A percentile compares a stretch with the other conserved stretches of the same genome.
phyloP scores from a whole-genome alignment of 2,113 vertebrate species.

The Aleadryas rufinucha region DNA sequence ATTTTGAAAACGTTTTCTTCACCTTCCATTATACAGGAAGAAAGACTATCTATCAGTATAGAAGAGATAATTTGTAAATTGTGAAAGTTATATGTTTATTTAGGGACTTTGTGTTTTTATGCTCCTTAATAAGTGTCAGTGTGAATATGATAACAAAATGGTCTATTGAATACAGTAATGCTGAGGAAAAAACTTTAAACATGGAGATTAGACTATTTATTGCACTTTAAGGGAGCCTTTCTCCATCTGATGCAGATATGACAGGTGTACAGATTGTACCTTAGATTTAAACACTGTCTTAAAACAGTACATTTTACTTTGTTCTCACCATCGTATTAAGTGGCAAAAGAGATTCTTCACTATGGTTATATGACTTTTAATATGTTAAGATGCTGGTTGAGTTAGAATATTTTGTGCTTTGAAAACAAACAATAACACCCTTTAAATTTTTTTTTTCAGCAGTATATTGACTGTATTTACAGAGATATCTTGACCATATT shows the following conservation, averaged over 20 bases:
- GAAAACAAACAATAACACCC: background rate
- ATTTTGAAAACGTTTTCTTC: background rate
- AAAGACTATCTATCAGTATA: background rate
- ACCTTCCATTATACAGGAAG: background rate
- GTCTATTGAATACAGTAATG: background rate
- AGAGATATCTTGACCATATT: background rate
- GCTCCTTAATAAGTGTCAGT: background rate
- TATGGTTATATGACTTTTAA: background rate
- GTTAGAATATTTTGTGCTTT: background rate
- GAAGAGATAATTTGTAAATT: background rate
- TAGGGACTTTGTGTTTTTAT: background rate
- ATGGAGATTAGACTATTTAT: background rate
- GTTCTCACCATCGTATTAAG: background rate
- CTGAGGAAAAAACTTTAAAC: background rate
- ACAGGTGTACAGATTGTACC: background rate
- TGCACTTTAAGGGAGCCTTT: background rate
- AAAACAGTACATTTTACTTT: background rate
- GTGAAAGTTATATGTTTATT: background rate
- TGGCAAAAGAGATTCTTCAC: background rate
- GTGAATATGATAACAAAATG: background rate
- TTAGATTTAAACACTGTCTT: background rate
- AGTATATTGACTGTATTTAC: background rate
- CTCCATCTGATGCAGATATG: background rate
- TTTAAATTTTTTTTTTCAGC: background rate
- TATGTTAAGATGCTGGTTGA: background rate